Percentiles rank a stretch among this genome's conserved stretches.
These are phyloP conservation scores for Nicator chloris DNA, from an alignment of 2,113 vertebrate species.

Conservation along the genomic window DNA sequence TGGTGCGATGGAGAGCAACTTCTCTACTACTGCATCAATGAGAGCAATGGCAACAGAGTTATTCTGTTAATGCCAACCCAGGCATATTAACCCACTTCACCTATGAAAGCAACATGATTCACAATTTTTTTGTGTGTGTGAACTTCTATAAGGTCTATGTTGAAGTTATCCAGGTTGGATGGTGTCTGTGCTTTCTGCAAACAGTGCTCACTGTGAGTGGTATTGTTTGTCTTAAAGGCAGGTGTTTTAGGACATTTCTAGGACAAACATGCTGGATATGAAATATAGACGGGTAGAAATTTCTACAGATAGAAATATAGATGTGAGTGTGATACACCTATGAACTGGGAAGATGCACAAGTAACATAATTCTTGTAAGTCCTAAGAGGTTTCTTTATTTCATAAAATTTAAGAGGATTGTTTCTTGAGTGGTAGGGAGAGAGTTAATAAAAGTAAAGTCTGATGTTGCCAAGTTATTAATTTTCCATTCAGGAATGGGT, in stretches of 20 bases:
- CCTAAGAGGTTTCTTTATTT: not conserved
- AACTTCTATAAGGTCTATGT: not conserved
- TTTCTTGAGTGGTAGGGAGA: not conserved
- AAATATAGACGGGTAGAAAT: not conserved
- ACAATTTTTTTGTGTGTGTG: not conserved
- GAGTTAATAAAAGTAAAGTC: not conserved
- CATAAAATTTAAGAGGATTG: not conserved
- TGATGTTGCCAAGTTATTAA: not conserved
- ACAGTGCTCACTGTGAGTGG: not conserved
- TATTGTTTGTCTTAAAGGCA: not conserved
- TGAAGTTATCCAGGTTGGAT: not conserved
- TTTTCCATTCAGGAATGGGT: not conserved
- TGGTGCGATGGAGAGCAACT: not conserved
- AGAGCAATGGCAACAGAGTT: not conserved
- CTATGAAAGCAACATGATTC: accelerated
- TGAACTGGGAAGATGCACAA: not conserved
- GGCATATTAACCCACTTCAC: not conserved
- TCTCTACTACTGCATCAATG: not conserved
- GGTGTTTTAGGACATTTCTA: not conserved
- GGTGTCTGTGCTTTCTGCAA: not conserved
- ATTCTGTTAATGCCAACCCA: not conserved
- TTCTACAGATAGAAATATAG: not conserved
- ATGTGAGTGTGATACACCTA: not conserved
- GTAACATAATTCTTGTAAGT: not conserved
- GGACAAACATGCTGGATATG: not conserved